Evolutionary conservation across 2,113 vertebrate species (phyloP), one percentile per base, ranked within the genome.

Genomic region (Ellobius talpinus): DNA sequence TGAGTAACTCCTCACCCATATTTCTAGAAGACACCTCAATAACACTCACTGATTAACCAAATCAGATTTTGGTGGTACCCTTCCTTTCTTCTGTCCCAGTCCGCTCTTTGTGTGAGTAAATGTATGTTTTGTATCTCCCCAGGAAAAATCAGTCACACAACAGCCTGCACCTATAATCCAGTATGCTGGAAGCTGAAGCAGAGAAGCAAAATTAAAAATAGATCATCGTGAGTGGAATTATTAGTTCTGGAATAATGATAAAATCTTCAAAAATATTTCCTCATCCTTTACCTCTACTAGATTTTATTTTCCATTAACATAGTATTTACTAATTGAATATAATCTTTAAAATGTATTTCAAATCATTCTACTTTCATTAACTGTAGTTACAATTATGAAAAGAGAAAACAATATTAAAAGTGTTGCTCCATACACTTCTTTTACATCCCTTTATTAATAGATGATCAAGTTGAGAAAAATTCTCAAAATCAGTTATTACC

Each of bases 211-310:
- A 21, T 58, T 58, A 58, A 58, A 52, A 58, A 58, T 21, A 58
- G 19, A 58, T 58, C 58, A 58, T 21, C 0, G 19, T 5, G 1
- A 58, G 58, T 21, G 19, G 14, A 52, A 74, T 42, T 33, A 45
- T 45, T 14, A 70, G 16, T 85, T 87, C 29, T 81, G 45, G 58
- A 26, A 82, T 16, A 70, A 33, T 78, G 14, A 94, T 68, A 87
- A 21, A 58, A 65, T 5, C 65, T 94, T 96, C 14, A 45, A 95
- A 94, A 94, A 61, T 73, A 73, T 79, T 61, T 89, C 74, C 29
- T 95, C 11, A 89, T 87, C 9, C 1, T 74, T 79, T 72, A 7
- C 0, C 36, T 24, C 78, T 52, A 81, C 61, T 90, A 58, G 36
- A 88, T 88, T 77, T 90, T 3, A 85, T 66, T 91, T 95, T 78